Evolutionary conservation across 2,888 invertebrate species (phyloP), one percentile per base, ranked within the genome.

Genomic region (Luperina nickerlii): DNA sequence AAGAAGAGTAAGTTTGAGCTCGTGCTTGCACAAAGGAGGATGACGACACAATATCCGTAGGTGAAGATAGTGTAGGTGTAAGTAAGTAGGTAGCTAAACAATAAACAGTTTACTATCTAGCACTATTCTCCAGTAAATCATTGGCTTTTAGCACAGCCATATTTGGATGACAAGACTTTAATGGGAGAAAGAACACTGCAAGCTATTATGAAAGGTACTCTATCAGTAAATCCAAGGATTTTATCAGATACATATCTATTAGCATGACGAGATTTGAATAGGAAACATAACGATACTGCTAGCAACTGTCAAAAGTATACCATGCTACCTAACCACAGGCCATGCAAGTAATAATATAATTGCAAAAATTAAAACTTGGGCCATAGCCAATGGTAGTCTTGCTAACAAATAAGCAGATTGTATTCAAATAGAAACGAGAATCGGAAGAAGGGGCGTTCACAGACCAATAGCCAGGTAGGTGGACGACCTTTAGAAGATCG

Each of bases 61-160:
- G 65, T 83, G 48, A 76, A 60, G 27, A 66, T 51, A 42, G 11
- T 51, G 79, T 79, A 18, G 79, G 79, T n/a, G 65, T 75, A 60
- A 82, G 65, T 75, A 60, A 82, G 76, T 79, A 82, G 83, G 83
- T 60, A 76, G 66, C 42, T 48, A 27, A 15, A 76, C 48, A 76
- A 79, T 82, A 79, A 74, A 66, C 83, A 27, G 27, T 15, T 79
- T 7, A 75, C 57, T 57, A 27, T 45, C 63, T 77, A 20, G 5
- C 18, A 38, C 48, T 24, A 65, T 24, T 57, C 27, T 48, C 13
- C 9, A 42, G 27, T 51, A 60, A 82, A 82, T 75, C 45, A 38
- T 82, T 57, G n/a, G 20, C 3, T 27, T 20, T 57, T 8, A 82
- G 9, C 76, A 66, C 11, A 51, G 20, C 66, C 57, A 60, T 60